Evolutionary conservation across 2,113 vertebrate genomes (phyloP).

Genomic region (Takifugu flavidus): DNA sequence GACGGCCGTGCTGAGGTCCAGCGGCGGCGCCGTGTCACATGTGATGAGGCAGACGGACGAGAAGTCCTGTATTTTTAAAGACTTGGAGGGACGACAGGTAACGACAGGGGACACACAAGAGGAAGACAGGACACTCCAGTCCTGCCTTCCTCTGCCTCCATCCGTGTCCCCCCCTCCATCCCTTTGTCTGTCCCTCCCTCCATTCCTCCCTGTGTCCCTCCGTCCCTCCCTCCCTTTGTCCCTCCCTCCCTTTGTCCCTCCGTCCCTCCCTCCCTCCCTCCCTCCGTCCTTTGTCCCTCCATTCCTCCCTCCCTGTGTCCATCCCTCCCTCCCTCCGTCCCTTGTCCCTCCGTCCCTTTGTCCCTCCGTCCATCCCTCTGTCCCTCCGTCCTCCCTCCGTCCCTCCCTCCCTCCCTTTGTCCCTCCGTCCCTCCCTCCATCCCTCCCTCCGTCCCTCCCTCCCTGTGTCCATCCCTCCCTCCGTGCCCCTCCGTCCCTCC

Average conservation of each 20-base stretch:
- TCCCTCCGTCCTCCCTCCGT: too few relatives aligned
- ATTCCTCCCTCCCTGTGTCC: not conserved
- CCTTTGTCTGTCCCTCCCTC: too few relatives aligned
- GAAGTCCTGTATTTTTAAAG: slow-evolving; percentile 74
- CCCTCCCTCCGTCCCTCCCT: not conserved
- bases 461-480: too few relatives aligned
- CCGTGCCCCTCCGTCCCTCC: not conserved
- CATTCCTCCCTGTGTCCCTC: not conserved
- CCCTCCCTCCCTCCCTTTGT: too few relatives aligned
- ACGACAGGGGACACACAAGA: not conserved
- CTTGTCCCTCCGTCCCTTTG: not conserved
- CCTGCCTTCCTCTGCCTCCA: too few relatives aligned
- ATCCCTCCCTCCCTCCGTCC: not conserved
- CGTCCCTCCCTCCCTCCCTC: not conserved
- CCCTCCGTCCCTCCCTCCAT: too few relatives aligned
- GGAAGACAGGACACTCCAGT: too few relatives aligned
- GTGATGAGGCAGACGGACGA: slow-evolving; percentile 50
- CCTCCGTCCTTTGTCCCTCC: not conserved
- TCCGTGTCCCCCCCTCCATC: not conserved
- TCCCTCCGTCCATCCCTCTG: not conserved
- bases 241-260: not conserved
- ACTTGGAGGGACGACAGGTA: slow-evolving; percentile 30
- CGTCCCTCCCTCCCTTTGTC: not conserved
- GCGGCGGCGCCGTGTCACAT: slow-evolving; percentile 62
- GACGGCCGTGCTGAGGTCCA: slow-evolving; percentile 49